Base-by-base conservation (phyloP, 64 coral and sea anemone species). In the Actinia tenebrosa region DNA sequence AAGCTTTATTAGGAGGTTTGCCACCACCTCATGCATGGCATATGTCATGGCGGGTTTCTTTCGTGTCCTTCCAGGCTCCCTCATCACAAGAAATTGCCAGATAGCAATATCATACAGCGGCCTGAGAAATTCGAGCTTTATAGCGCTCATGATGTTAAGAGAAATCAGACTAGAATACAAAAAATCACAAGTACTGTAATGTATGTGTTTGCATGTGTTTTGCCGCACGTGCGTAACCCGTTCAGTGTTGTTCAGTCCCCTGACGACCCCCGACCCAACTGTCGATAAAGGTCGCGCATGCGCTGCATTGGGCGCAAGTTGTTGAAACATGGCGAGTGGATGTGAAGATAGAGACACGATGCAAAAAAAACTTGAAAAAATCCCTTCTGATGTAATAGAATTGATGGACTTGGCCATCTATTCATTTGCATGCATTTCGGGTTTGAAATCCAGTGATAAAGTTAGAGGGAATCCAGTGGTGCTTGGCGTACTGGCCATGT, bases 61-160 rank as follows among this genome's bases (percentile, higher is more conserved):
- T 16, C 55, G 0, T 60, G 45, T 20, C 5, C 64, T 43, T 75
- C 9, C 66, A 25, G 47, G 37, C 5, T 25, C 10, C 15, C 58
- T 66, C 22, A 53, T 44, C 22, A 87, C 7, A 16, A 87, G 47
- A 88, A 79, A 88, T 37, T 88, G 77, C 87, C 87, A 88, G 9
- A 88, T 46, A 63, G 87, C 88, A 44, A 89, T 89, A 62, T 89
- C 80, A 43, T 84, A 89, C n/a, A 89, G 69, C 43, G 80, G 80
- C 43, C 45, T 22, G 17, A 89, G 16, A 77, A 89, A 89, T 2
- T 78, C 61, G 3, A 84, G 50, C 72, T 60, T 80, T 20, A 83
- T 83, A 25, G 10, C 11, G 11, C 53, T 55, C 53, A 55, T 55
- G 6, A 8, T 11, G 53, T 26, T n/a, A 78, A 78, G 75, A 78